Evolutionary conservation across 2,888 invertebrate genomes (phyloP), one percentile per base, ranked within the genome.

Genomic region (Odontocerum albicorne): DNA sequence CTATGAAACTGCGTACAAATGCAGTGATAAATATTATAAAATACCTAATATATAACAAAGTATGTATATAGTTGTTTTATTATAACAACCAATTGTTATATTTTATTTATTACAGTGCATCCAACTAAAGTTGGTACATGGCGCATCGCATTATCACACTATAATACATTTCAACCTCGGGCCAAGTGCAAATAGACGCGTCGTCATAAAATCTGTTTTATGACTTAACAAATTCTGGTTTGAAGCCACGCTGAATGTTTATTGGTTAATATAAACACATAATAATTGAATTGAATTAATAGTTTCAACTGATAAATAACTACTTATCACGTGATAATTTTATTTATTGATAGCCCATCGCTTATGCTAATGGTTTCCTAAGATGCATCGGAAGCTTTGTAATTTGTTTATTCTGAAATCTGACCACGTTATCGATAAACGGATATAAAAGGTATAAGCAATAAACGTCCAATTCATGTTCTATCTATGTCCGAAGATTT

Each of bases 1-100:
- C n/a, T n/a, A n/a, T n/a, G n/a, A n/a, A n/a, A n/a, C n/a, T n/a
- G n/a, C n/a, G n/a, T n/a, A n/a, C n/a, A n/a, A n/a, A n/a, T n/a
- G n/a, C n/a, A n/a, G n/a, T n/a, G n/a, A n/a, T n/a, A n/a, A n/a
- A n/a, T n/a, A n/a, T n/a, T n/a, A n/a, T n/a, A n/a, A n/a, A n/a
- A n/a, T n/a, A n/a, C n/a, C n/a, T n/a, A n/a, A n/a, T n/a, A n/a
- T n/a, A n/a, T n/a, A n/a, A n/a, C n/a, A n/a, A n/a, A n/a, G n/a
- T n/a, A n/a, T n/a, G n/a, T n/a, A n/a, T n/a, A n/a, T n/a, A n/a
- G n/a, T n/a, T n/a, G n/a, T n/a, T n/a, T n/a, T n/a, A n/a, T n/a
- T n/a, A n/a, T n/a, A n/a, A n/a, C n/a, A 50, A 55, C 59, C 59
- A 51, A 59, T 59, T 59, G 59, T 59, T 59, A 59, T 59, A 54